Evolutionary conservation across 1,140 invertebrate species (phyloP).

Genomic region (Pteromalus puparum): DNA sequence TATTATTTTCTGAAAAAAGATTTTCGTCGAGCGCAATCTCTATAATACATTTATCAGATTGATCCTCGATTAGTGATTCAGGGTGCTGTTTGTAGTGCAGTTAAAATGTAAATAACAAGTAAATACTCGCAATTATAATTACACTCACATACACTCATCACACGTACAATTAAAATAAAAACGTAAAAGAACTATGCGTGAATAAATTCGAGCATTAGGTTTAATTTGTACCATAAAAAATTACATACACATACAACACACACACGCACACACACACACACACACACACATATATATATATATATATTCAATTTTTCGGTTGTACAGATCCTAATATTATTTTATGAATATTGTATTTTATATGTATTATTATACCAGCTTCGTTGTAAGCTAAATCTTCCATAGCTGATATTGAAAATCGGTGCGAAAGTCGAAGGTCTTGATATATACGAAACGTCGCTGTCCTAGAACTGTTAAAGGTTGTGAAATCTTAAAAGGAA

Average conservation of each 20-base stretch:
- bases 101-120: constrained; percentile 31
- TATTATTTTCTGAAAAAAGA: background rate
- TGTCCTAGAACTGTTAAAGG: constrained; percentile 46
- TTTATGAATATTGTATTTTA: constrained; percentile 66
- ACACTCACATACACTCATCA: constrained; percentile 14
- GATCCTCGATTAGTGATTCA: constrained; percentile 31
- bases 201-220: constrained; percentile 9
- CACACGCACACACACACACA: too few relatives aligned
- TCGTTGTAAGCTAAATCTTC: constrained; percentile 53
- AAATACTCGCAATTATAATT: background rate
- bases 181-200: background rate
- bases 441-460: constrained; percentile 23
- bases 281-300: constrained; percentile 31
- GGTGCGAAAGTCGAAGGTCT: constrained; percentile 22
- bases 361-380: constrained; percentile 64
- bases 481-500: constrained; percentile 43
- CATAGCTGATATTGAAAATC: constrained; percentile 37
- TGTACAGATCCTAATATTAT: constrained; percentile 64
- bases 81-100: constrained; percentile 40
- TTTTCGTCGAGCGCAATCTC: background rate
- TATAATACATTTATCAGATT: constrained; percentile 9
- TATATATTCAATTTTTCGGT: constrained; percentile 60
- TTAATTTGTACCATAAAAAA: constrained; percentile 5
- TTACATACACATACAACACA: too few relatives aligned
- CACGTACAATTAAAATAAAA: constrained; percentile 25